Percentiles rank a stretch among this genome's conserved stretches.
These are phyloP conservation scores for Megatriorchis doriae DNA, from an alignment of 2,113 vertebrate genomes.

Conservation along the genomic window DNA sequence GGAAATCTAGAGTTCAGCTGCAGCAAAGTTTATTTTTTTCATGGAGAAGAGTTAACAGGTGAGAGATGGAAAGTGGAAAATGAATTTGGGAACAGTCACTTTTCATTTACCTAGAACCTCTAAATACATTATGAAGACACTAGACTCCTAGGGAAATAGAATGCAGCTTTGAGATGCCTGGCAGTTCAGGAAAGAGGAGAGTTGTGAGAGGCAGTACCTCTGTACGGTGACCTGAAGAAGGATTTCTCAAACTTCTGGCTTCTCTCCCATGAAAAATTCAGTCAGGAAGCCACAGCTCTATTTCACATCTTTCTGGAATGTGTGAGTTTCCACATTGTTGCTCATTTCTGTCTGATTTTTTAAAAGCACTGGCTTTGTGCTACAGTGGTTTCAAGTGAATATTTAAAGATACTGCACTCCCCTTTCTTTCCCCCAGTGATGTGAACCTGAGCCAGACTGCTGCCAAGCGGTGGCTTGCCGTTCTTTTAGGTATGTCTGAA, in stretches of 20 bases:
- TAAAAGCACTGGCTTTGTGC: background rate
- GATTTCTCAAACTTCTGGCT: background rate
- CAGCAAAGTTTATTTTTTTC: background rate
- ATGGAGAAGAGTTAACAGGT: background rate
- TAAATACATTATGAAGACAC: background rate
- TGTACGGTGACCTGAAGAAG: background rate
- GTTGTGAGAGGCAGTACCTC: background rate
- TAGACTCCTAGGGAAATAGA: background rate
- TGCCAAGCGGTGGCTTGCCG: rapidly evolving
- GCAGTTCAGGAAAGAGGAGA: background rate
- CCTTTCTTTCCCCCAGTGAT: background rate
- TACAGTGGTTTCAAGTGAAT: background rate
- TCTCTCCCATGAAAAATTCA: background rate
- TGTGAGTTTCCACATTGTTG: background rate
- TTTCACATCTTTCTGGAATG: background rate
- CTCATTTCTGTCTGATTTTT: background rate
- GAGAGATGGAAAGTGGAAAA: background rate
- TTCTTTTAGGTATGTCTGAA: background rate
- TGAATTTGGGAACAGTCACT: background rate
- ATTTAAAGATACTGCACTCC: background rate
- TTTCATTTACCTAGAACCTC: background rate
- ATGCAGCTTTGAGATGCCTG: background rate
- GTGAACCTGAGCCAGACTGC: background rate
- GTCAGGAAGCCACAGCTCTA: background rate
- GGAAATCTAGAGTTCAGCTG: background rate